Percentiles rank a stretch among this genome's conserved stretches.
These are phyloP conservation scores for Stigmatopora nigra DNA, from an alignment of 2,113 vertebrate species.

Conservation along the genomic window DNA sequence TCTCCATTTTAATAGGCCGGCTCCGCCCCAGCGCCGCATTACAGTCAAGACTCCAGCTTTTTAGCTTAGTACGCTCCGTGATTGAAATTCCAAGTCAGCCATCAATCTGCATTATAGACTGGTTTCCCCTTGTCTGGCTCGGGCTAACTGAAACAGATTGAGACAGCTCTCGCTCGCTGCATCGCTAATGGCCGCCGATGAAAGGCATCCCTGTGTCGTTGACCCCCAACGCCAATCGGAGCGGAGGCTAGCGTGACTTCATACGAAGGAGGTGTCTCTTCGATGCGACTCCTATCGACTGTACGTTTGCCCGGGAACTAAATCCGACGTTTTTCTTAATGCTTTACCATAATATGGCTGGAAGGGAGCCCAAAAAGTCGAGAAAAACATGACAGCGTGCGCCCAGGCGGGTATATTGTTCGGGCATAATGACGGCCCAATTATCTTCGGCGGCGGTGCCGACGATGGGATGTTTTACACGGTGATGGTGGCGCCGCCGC, in stretches of 20 bases:
- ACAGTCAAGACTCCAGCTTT: constrained; percentile 51
- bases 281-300: constrained; percentile 62
- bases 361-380: constrained; percentile 52
- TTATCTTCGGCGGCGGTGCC: constrained; percentile 27
- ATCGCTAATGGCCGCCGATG: constrained; percentile 68
- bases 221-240: constrained; percentile 63
- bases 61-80: constrained; percentile 52
- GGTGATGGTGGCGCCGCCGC: constrained; percentile 13
- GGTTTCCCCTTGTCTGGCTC: constrained; percentile 67
- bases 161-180: constrained; percentile 68
- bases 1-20: constrained; percentile 23
- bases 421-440: constrained; percentile 29
- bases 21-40: constrained; percentile 41
- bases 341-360: constrained; percentile 56
- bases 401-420: constrained; percentile 25
- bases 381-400: constrained; percentile 54
- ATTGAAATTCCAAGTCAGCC: constrained; percentile 67
- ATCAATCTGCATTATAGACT: constrained; percentile 71
- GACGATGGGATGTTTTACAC: constrained; percentile 20
- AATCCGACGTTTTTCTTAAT: constrained; percentile 60
- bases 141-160: constrained; percentile 72
- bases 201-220: constrained; percentile 67
- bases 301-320: constrained; percentile 60
- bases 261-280: constrained; percentile 55
- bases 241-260: constrained; percentile 57